Percentiles rank a stretch among this genome's conserved stretches.
Evolutionary conservation across 2,888 invertebrate genomes (phyloP).

Genomic region (Ceratothoa steindachneri): DNA sequence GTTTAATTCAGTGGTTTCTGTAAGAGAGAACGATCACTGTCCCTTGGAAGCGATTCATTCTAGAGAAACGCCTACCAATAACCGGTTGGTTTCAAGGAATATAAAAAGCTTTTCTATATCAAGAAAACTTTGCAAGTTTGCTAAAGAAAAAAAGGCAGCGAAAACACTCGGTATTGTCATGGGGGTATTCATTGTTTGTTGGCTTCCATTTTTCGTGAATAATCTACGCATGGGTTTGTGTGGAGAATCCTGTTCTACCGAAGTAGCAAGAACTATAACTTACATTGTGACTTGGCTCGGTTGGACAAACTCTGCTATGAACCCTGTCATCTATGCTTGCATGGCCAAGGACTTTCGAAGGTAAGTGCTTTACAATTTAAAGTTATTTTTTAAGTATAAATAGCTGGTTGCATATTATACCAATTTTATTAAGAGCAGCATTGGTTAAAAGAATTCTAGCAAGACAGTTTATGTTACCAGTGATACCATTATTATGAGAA

Average conservation of each 20-base stretch:
- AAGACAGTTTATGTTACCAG: no score
- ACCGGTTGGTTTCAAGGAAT: constrained; percentile 46
- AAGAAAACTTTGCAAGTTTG: constrained; percentile 87
- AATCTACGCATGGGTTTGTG: constrained; percentile 88
- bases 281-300: constrained; percentile 90
- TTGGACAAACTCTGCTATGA: constrained; percentile 94
- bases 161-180: constrained; percentile 68
- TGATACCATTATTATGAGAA: no score
- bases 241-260: constrained; percentile 67
- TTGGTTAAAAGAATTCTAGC: no score
- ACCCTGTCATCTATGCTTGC: constrained; percentile 96
- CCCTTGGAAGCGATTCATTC: constrained; percentile 25
- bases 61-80: constrained; percentile 27
- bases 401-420: no score
- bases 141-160: constrained; percentile 95
- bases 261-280: constrained; percentile 79
- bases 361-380: constrained; percentile 58
- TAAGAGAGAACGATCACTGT: constrained; percentile 28
- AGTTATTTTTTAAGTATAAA: no score
- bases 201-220: constrained; percentile 95
- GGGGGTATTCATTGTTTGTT: constrained; percentile 79
- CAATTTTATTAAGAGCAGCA: no score
- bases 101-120: constrained; percentile 84
- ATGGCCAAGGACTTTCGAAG: constrained; percentile 94
- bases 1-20: constrained; percentile 2